Base-by-base conservation (phyloP, 2,888 invertebrate genomes). In the Margaritifera margaritifera region DNA sequence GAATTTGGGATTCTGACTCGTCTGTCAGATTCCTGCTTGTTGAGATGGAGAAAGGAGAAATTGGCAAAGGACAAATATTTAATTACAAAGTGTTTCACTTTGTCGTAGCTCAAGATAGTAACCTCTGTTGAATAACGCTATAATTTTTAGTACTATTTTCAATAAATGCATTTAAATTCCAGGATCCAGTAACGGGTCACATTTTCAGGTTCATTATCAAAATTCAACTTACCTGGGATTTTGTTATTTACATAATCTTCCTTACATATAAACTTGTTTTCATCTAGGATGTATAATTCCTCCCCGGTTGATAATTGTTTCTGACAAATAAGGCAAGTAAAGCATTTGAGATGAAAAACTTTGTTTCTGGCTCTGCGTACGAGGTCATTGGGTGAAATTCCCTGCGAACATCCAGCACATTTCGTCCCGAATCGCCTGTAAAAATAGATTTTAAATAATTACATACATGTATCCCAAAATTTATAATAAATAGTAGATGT, bases 261-360 rank as follows among this genome's bases (percentile, higher is more conserved):
- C 92, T 99, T 99, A 92, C 99, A 99, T 91, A 99, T 96, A 92
- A 99, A 99, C 92, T 97, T 97, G 93, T 96, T 97, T 92, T 98
- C 98, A 91, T 98, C 98, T 89, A 99, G 92, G 77, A 99, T 96
- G 92, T 99, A 99, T 66, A 99, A 93, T 91, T 99, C 97, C 90
- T 99, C 99, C 80, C 99, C 99, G 27, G 99, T 99, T 82, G 96
- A 97, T 90, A 99, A 93, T 92, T 97, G 96, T 91, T 98, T 97
- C 88, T 96, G 93, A 92, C 99, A 99, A 87, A 98, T 95, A 90
- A 97, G 94, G 91, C 99, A 99, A 88, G 97, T 97, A 93, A 99
- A 99, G 92, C 99, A 99, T 92, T 97, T 97, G 89, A 99, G 94
- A 91, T 99, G 99, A 92, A 98, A 99, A 91, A 99, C 98, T 92